Conservation (phyloP, 2,888 invertebrate genomes). For the Pomacea canaliculata region DNA sequence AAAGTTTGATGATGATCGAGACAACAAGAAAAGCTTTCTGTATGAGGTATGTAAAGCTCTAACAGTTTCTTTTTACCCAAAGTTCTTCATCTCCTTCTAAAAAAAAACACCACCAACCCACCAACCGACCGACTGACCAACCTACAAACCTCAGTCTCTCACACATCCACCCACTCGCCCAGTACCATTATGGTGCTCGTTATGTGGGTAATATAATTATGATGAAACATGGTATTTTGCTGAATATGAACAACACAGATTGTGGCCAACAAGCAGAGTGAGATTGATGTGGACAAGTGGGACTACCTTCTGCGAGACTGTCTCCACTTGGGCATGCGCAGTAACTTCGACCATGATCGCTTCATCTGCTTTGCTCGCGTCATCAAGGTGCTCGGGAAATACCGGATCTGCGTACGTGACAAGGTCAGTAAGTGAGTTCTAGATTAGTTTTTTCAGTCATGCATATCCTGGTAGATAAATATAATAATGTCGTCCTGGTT, state of each 20-base stretch:
- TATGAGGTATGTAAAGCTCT: slow-evolving; percentile 18
- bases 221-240: too few species aligned
- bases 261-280: slow-evolving; percentile 74
- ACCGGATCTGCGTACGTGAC: slow-evolving; percentile 70
- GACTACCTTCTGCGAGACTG: slow-evolving; percentile 78
- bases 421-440: slow-evolving; percentile 46
- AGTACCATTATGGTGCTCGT: too few species aligned
- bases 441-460: too few species aligned
- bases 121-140: too few species aligned
- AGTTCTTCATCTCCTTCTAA: too few species aligned
- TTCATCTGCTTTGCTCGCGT: slow-evolving; percentile 69
- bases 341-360: slow-evolving; percentile 70
- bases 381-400: slow-evolving; percentile 31
- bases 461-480: too few species aligned
- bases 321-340: slow-evolving; percentile 70
- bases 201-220: too few species aligned
- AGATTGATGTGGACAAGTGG: slow-evolving; percentile 78
- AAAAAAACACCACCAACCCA: too few species aligned
- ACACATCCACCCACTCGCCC: too few species aligned
- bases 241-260: slow-evolving; percentile 62
- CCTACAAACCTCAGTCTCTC: too few species aligned
- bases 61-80: too few species aligned
- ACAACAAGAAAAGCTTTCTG: slow-evolving; percentile 24
- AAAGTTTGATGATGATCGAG: background rate
- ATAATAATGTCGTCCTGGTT: too few species aligned